phyloP scores from a whole-genome alignment of 1,140 invertebrate species.

The Macrocentrus cingulum region DNA sequence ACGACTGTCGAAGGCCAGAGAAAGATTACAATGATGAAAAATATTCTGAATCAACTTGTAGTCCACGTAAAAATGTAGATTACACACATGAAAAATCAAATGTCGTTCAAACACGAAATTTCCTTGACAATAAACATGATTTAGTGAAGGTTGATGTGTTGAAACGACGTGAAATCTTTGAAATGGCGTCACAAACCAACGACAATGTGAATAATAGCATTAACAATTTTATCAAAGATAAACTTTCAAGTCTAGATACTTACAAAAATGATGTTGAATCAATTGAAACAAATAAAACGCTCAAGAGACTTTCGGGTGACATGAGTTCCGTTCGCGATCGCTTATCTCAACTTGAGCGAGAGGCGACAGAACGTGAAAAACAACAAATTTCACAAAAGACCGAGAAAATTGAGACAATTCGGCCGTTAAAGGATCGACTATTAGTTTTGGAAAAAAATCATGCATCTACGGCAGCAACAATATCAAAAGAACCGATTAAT shows the following conservation, averaged over 20 bases:
- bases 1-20: slow-evolving; percentile 30
- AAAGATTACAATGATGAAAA: slow-evolving; percentile 84
- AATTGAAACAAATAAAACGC: slow-evolving; percentile 44
- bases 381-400: slow-evolving; percentile 35
- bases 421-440: slow-evolving; percentile 50
- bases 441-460: slow-evolving; percentile 51
- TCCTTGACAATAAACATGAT: slow-evolving; percentile 58
- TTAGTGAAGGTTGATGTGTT: slow-evolving; percentile 74
- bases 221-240: slow-evolving; percentile 67
- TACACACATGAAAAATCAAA: slow-evolving; percentile 36
- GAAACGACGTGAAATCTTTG: slow-evolving; percentile 80
- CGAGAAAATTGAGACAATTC: slow-evolving; percentile 42
- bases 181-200: slow-evolving; percentile 60
- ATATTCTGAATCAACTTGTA: slow-evolving; percentile 49
- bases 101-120: slow-evolving; percentile 23
- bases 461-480: slow-evolving; percentile 36
- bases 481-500: background rate
- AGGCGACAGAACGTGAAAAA: slow-evolving; percentile 53
- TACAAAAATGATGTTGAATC: slow-evolving; percentile 47
- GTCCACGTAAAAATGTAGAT: no score
- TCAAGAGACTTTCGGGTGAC: slow-evolving; percentile 62
- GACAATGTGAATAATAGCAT: slow-evolving; percentile 38
- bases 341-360: slow-evolving; percentile 65
- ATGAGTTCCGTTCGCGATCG: slow-evolving; percentile 67
- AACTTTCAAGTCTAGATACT: slow-evolving; percentile 68